Evolutionary conservation across 2,797 vertebrate genomes (phyloP).

Genomic region (Denticeps clupeoides): DNA sequence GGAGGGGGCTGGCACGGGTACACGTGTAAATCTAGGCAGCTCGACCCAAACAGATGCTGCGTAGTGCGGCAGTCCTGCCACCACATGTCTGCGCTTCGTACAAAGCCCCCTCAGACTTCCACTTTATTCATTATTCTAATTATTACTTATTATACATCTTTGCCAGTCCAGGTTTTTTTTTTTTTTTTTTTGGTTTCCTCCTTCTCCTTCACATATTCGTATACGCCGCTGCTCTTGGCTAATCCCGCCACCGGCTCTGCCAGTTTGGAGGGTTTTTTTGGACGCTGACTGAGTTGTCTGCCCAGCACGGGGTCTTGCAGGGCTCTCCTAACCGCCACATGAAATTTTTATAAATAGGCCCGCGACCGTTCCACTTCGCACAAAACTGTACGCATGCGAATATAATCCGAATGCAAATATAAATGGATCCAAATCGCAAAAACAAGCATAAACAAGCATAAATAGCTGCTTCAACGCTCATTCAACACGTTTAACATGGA

Average conservation of each 20-base stretch:
- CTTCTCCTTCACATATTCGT: constrained; percentile 19
- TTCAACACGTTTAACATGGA: no score
- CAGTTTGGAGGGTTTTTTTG: constrained; percentile 50
- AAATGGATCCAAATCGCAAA: no score
- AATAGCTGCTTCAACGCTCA: no score
- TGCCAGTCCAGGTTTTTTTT: constrained; percentile 7
- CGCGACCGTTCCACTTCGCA: no score
- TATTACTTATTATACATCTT: neutral
- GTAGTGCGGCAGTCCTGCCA: no score
- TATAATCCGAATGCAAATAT: no score
- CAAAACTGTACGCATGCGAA: no score
- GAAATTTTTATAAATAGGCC: no score
- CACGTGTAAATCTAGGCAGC: constrained; percentile 35
- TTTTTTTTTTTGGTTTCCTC: constrained; percentile 20
- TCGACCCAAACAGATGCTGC: constrained; percentile 41
- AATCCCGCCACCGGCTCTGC: constrained; percentile 30
- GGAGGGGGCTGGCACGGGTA: constrained; percentile 27
- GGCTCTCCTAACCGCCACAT: constrained; percentile 1
- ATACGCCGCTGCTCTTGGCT: constrained; percentile 39
- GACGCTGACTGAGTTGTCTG: no score
- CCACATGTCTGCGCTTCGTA: neutral
- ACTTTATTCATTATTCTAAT: neutral
- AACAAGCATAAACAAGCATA: no score
- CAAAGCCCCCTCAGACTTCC: neutral
- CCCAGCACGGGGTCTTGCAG: constrained; percentile 39